These are phyloP conservation scores for Axinella damicornis DNA, from an alignment of 37 sponge, comb jelly and placozoan species.

Conservation along the genomic window DNA sequence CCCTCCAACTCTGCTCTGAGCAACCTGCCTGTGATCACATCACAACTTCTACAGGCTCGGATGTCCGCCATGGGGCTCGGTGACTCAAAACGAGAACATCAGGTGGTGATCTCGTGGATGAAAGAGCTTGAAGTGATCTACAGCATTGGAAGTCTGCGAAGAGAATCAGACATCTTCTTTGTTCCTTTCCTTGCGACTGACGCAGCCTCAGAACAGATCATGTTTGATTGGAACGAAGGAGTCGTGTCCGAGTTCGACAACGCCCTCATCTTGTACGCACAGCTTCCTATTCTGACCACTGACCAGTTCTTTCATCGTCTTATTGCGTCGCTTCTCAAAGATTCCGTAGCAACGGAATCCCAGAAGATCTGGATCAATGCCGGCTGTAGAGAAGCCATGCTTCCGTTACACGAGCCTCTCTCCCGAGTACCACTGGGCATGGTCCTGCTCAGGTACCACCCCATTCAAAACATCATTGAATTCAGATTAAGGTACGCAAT, in stretches of 20 bases:
- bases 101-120: constrained; percentile 55
- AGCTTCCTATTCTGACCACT: constrained; percentile 40
- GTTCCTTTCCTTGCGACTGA: constrained; percentile 56
- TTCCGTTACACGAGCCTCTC: constrained; percentile 22
- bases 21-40: constrained; percentile 32
- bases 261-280: constrained; percentile 23
- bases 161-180: constrained; percentile 33
- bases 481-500: constrained; percentile 63
- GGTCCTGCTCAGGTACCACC: constrained; percentile 39
- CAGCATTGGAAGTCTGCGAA: constrained; percentile 23
- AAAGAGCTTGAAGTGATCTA: constrained; percentile 52
- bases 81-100: not conserved
- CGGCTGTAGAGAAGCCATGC: constrained; percentile 55
- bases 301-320: constrained; percentile 64
- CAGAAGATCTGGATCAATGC: constrained; percentile 30
- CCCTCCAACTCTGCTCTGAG: not conserved
- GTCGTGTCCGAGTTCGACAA: constrained; percentile 7
- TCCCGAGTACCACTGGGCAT: no score
- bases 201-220: constrained; percentile 10
- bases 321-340: constrained; percentile 29
- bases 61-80: not conserved
- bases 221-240: constrained; percentile 40
- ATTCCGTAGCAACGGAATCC: not conserved
- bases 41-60: not conserved
- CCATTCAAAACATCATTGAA: constrained; percentile 66